phyloP scores from a whole-genome alignment of 2,888 invertebrate species.

The Parnassius mnemosyne region DNA sequence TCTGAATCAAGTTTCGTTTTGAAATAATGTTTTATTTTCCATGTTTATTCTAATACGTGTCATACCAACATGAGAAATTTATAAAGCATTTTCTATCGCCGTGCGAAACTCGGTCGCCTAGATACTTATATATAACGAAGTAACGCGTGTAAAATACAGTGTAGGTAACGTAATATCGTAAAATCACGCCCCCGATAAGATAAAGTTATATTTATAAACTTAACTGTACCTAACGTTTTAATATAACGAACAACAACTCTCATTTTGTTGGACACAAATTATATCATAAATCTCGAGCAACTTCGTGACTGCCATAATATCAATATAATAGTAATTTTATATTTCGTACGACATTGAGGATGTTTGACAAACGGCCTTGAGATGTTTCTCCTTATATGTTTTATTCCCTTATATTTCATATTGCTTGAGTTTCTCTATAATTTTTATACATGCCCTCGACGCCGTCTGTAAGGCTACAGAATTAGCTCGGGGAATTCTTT shows the following conservation, averaged over 20 bases:
- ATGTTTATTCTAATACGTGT: no score
- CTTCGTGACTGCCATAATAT: constrained; percentile 15
- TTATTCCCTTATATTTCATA: constrained; percentile 19
- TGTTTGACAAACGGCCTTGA: constrained; percentile 18
- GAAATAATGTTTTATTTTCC: no score
- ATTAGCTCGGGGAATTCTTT: constrained; percentile 24
- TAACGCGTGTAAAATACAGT: no score
- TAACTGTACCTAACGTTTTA: background rate
- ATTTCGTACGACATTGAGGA: constrained; percentile 18
- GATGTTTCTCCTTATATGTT: constrained; percentile 19
- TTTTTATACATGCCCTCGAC: constrained; percentile 21
- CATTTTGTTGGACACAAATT: constrained; percentile 15
- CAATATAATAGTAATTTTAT: constrained; percentile 21
- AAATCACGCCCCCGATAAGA: no score
- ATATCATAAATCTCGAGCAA: constrained; percentile 14
- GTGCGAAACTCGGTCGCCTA: no score
- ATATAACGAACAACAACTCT: constrained; percentile 17
- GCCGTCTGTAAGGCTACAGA: constrained; percentile 21
- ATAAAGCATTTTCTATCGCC: no score
- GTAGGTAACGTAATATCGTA: no score
- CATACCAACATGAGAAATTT: no score
- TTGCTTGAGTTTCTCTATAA: constrained; percentile 17
- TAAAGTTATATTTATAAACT: no score
- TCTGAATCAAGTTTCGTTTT: no score
- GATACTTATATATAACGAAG: no score